Percentiles rank a stretch among this genome's conserved stretches.
These are phyloP conservation scores for Daubentonia madagascariensis DNA, from an alignment of 2,113 vertebrate species.

Conservation along the genomic window DNA sequence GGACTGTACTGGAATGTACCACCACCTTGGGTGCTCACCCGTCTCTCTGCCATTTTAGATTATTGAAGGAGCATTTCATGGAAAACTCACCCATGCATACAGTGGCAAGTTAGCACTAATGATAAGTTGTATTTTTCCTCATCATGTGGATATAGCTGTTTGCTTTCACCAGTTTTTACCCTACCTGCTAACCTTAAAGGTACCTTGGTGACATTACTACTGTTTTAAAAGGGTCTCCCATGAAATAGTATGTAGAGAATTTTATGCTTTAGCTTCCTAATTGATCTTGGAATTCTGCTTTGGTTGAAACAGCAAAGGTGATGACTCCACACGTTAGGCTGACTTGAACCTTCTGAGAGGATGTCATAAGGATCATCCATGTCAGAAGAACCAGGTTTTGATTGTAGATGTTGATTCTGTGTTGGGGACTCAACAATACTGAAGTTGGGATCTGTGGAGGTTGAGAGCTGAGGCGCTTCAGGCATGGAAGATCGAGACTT, in stretches of 20 bases:
- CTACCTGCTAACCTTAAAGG: background rate
- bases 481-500: background rate
- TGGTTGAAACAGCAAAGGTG: background rate
- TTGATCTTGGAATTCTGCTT: background rate
- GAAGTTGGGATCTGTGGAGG: background rate
- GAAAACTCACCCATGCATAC: background rate
- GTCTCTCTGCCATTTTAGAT: background rate
- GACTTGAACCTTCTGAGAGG: background rate
- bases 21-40: background rate
- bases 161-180: background rate
- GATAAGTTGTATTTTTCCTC: background rate
- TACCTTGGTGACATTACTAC: background rate
- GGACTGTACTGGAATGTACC: background rate
- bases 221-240: background rate
- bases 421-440: background rate
- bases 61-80: background rate
- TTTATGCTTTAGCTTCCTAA: background rate
- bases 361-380: too few relatives aligned
- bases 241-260: background rate
- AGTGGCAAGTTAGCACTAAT: background rate
- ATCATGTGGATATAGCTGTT: background rate
- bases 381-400: background rate
- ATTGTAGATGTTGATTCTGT: fast-evolving
- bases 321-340: background rate
- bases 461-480: background rate